Base-by-base conservation (phyloP, 2,888 invertebrate genomes). In the Melinaea menophilus region DNA sequence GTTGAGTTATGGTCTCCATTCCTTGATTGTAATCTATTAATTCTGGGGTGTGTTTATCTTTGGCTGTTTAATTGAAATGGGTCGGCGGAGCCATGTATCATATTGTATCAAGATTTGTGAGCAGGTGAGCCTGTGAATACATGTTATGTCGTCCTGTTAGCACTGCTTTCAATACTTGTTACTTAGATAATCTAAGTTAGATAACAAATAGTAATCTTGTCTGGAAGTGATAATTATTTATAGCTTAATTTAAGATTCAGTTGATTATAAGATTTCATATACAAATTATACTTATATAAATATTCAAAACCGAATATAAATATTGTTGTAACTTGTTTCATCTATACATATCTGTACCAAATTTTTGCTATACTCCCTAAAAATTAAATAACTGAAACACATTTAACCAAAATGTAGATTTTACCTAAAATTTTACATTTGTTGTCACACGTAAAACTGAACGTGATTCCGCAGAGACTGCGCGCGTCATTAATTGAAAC, bases 21-120 rank as follows among this genome's bases (percentile, higher is more conserved):
- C 75, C 78, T 75, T 79, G 79, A 80, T 80, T 78, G 75, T 77
- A 76, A 79, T 79, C 76, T 75, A 73, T 75, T 74, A 71, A 72
- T 73, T 72, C 69, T 66, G 68, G 71, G 71, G 70, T 74, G 71
- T 75, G 75, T 78, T 76, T 75, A 73, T 74, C 75, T 74, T 75
- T 65, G 70, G 68, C 63, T 71, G 72, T 73, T 73, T 72, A 72
- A 77, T 75, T 71, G 71, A 67, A 69, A 67, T 58, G 62, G 51
- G 64, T 62, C 62, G 54, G 58, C 59, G 63, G 63, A 31, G 56
- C 55, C 48, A 61, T 63, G 61, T 56, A 55, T 63, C 59, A 56
- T 47, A 47, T 59, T 61, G 54, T 55, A 58, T 58, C 35, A 56
- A 64, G 59, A 62, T 60, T 62, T 64, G 56, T 60, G 46, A 47